phyloP scores from a whole-genome alignment of 2,888 invertebrate species.

The Ceriagrion tenellum region DNA sequence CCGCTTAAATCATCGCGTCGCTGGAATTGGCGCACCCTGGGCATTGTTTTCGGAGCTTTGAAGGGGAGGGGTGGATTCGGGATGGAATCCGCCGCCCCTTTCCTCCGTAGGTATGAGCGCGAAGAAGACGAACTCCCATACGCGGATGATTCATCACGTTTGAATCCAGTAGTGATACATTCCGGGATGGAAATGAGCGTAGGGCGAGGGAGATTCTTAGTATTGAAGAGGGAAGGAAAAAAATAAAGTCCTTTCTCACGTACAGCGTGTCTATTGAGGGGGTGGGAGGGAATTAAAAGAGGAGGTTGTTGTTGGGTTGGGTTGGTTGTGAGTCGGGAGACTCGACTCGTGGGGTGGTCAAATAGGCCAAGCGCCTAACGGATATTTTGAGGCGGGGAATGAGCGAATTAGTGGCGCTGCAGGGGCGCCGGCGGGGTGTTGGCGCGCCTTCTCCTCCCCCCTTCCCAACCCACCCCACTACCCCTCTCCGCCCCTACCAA shows the following conservation, averaged over 20 bases:
- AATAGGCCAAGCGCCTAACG: constrained; percentile 35
- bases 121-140: background rate
- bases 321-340: background rate
- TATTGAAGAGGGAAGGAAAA: background rate
- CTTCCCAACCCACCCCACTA: background rate
- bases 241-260: background rate
- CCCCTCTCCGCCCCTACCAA: background rate
- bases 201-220: background rate
- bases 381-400: constrained; percentile 36
- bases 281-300: background rate
- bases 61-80: background rate
- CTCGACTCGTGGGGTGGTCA: background rate
- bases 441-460: background rate
- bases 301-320: too few species aligned
- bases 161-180: constrained; percentile 1
- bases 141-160: constrained; percentile 15
- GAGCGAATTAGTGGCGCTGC: constrained; percentile 39
- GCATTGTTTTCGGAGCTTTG: background rate
- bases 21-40: background rate
- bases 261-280: background rate
- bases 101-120: background rate
- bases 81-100: background rate
- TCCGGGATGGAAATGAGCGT: background rate
- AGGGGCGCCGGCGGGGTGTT: background rate
- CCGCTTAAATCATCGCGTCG: background rate